phyloP scores from a whole-genome alignment of 1,140 invertebrate genomes.

The Drosophila miranda region DNA sequence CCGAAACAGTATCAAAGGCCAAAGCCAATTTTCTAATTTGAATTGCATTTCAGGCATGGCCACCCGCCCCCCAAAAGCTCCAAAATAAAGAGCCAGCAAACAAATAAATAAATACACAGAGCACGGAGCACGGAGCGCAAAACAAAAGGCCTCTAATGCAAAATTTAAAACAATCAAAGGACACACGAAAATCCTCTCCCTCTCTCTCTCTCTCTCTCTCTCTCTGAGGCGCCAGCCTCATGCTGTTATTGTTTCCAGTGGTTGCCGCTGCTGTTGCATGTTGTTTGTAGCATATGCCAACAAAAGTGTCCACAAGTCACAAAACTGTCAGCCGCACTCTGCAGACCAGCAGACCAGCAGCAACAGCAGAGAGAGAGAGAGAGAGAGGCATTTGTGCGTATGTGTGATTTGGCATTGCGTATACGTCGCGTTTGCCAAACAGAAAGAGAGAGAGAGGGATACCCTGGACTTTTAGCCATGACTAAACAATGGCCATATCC shows the following conservation, averaged over 20 bases:
- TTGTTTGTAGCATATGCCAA: slow-evolving; percentile 13
- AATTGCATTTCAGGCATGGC: slow-evolving; percentile 45
- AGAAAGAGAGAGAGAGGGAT: no score
- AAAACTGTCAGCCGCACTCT: slow-evolving; percentile 20
- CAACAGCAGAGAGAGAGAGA: neutral
- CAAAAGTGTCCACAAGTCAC: slow-evolving; percentile 37
- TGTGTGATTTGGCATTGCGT: slow-evolving; percentile 21
- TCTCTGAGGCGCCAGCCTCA: no score
- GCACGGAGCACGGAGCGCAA: slow-evolving; percentile 4
- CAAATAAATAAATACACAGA: slow-evolving; percentile 32
- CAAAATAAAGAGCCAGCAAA: no score
- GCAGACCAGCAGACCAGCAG: neutral
- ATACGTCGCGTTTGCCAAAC: slow-evolving; percentile 16
- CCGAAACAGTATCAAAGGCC: neutral
- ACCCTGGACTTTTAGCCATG: no score
- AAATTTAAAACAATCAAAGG: slow-evolving; percentile 51
- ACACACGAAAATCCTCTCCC: slow-evolving; percentile 10
- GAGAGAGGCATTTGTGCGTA: no score
- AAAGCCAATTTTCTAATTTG: slow-evolving; percentile 44
- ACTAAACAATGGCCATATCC: no score
- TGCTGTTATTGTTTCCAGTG: slow-evolving; percentile 22
- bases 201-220: no score
- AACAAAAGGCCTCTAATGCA: slow-evolving; percentile 40
- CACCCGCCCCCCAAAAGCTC: no score
- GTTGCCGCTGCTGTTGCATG: neutral